phyloP scores from a whole-genome alignment of 2,113 vertebrate species.

The Mustela lutreola region DNA sequence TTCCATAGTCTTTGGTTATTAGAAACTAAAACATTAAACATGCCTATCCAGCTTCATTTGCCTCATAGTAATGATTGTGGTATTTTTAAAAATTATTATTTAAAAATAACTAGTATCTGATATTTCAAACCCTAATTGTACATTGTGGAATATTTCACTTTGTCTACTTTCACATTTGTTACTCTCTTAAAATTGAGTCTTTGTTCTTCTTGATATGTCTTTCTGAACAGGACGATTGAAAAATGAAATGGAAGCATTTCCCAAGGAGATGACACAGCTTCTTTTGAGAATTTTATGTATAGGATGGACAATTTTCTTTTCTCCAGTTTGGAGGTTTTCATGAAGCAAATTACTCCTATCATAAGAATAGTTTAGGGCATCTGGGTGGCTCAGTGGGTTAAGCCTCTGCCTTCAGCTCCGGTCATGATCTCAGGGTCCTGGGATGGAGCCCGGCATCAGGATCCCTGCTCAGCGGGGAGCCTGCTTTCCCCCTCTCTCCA shows the following conservation, averaged over 20 bases:
- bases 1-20: not conserved
- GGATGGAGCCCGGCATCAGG: rapidly evolving
- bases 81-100: conserved; percentile 37
- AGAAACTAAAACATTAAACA: conserved; percentile 33
- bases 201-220: not conserved
- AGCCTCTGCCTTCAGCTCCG: no score
- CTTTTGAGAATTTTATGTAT: conserved; percentile 10
- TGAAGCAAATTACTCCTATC: conserved; percentile 55
- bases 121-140: not conserved
- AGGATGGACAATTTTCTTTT: not conserved
- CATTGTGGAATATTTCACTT: not conserved
- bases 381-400: no score
- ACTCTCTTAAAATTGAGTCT: not conserved
- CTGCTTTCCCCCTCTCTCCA: no score
- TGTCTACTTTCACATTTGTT: not conserved
- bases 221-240: not conserved
- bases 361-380: not conserved
- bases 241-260: not conserved
- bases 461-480: no score
- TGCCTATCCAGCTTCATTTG: not conserved
- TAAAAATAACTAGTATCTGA: not conserved
- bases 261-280: not conserved
- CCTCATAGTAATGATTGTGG: not conserved
- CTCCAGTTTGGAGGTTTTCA: conserved; percentile 4
- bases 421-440: no score